phyloP scores from a whole-genome alignment of 2,797 vertebrate species.

The Agapornis canus region DNA sequence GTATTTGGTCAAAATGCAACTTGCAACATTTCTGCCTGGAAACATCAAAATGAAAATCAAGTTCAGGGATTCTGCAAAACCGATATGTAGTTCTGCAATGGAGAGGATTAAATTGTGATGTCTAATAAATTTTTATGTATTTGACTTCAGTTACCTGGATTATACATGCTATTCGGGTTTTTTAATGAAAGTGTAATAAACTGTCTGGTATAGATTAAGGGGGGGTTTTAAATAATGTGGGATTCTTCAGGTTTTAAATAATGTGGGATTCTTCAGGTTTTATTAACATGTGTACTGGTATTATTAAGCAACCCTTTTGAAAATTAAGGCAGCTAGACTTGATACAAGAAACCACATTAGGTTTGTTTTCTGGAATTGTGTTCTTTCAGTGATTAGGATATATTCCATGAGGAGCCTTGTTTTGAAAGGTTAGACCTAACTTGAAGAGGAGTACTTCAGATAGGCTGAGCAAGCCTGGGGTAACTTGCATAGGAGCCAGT shows the following conservation, averaged over 20 bases:
- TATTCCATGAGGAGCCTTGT: background rate
- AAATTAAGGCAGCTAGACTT: background rate
- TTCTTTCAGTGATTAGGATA: background rate
- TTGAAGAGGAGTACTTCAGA: background rate
- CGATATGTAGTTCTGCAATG: conserved; percentile 23
- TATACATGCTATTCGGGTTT: background rate
- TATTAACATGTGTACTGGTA: background rate
- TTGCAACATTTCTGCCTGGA: conserved; percentile 61
- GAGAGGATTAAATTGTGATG: background rate
- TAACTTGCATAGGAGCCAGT: background rate
- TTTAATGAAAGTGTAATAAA: background rate
- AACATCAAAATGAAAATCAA: conserved; percentile 48
- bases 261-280: background rate
- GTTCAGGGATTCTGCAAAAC: conserved; percentile 49
- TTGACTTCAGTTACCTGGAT: background rate
- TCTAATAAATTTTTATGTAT: background rate
- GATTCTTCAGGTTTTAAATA: background rate
- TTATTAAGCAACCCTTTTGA: background rate
- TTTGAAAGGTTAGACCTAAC: background rate
- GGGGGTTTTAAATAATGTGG: background rate
- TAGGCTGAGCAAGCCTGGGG: background rate
- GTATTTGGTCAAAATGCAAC: conserved; percentile 30
- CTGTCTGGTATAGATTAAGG: background rate
- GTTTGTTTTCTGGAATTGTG: background rate
- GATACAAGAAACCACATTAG: background rate